A percentile compares a stretch with the other conserved stretches of the same genome.
Conservation (phyloP, 2,797 vertebrate species). For the Tauraco hartlaubi region DNA sequence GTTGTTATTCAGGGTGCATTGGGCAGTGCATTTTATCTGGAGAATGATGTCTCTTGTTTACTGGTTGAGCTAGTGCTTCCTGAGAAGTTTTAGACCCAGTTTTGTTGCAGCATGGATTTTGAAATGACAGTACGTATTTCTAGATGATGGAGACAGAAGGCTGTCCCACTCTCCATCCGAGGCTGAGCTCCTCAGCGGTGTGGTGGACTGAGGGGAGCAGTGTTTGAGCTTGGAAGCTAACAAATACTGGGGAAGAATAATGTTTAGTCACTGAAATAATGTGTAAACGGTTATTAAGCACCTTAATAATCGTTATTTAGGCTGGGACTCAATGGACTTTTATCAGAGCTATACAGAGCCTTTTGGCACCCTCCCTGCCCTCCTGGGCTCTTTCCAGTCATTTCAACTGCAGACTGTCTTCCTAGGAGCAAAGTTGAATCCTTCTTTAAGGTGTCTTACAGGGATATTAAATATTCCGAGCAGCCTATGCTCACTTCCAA, state of each 20-base stretch:
- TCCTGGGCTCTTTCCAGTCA: background rate
- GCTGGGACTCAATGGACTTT: background rate
- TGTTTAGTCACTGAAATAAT: background rate
- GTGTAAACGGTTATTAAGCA: background rate
- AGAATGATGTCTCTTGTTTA: background rate
- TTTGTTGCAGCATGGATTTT: background rate
- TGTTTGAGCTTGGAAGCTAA: background rate
- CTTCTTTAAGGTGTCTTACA: accelerated
- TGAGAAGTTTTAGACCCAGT: background rate
- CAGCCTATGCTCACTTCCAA: background rate
- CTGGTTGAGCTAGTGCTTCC: background rate
- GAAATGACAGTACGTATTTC: background rate
- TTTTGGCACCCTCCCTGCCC: background rate
- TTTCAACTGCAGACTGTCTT: background rate
- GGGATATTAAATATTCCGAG: no score
- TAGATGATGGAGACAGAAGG: no score
- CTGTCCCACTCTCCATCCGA: background rate
- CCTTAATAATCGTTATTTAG: background rate
- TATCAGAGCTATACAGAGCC: background rate
- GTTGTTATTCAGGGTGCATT: background rate
- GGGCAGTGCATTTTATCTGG: background rate
- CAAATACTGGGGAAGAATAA: background rate
- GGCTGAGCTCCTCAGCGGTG: background rate
- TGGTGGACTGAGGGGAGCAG: background rate
- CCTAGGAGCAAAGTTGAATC: background rate